phyloP scores from a whole-genome alignment of 2,888 invertebrate genomes.

The Hymenopus coronatus region DNA sequence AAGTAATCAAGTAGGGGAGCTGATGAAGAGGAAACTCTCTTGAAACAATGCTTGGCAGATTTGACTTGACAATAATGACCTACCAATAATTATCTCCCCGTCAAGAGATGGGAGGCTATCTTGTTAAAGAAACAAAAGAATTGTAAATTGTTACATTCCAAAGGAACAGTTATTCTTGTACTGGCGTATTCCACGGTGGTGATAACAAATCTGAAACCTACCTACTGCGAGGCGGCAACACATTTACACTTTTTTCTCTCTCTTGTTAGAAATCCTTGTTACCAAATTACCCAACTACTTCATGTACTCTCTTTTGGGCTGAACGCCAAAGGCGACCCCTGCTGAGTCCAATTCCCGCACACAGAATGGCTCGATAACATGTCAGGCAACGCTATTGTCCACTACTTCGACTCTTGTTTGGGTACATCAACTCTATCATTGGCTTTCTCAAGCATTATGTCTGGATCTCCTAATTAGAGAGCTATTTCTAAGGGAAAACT shows the following conservation, averaged over 20 bases:
- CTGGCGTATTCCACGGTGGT: not conserved
- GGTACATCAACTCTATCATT: not conserved
- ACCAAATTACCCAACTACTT: not conserved
- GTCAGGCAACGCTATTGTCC: not conserved
- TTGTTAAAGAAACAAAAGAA: not conserved
- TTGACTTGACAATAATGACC: not conserved
- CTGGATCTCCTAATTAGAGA: not conserved
- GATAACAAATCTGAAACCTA: not conserved
- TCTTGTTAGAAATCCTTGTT: not conserved
- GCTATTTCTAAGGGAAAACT: not conserved
- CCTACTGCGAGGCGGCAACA: not conserved
- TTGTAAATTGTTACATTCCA: not conserved
- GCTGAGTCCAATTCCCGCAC: not conserved
- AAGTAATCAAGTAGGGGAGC: not conserved
- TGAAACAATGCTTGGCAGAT: not conserved
- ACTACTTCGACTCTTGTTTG: not conserved
- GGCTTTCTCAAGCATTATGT: not conserved
- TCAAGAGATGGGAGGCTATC: not conserved
- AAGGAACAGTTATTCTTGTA: not conserved
- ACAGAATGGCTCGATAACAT: not conserved
- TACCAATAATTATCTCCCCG: not conserved
- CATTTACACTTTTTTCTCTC: not conserved
- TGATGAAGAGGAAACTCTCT: not conserved
- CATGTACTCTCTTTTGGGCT: not conserved
- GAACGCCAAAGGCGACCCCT: not conserved